A percentile compares a stretch with the other conserved stretches of the same genome.
Conservation (phyloP, 2,113 vertebrate genomes). For the Thamnaconus septentrionalis region DNA sequence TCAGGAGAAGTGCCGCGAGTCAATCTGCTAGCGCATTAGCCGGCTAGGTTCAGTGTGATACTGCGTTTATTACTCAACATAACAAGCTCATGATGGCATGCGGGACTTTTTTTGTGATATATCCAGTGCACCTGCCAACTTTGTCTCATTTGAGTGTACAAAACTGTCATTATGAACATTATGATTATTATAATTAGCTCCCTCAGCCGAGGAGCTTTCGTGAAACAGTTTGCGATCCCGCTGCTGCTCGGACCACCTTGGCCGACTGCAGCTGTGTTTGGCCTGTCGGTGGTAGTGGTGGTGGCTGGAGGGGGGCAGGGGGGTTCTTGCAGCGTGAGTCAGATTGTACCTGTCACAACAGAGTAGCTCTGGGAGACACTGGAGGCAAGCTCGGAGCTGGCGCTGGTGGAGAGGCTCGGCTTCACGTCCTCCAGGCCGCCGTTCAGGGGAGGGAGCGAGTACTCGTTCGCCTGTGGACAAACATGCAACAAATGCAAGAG, state of each 20-base stretch:
- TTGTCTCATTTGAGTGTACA: too few species aligned
- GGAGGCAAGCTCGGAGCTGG: conserved; percentile 95
- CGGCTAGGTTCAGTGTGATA: conserved; percentile 50
- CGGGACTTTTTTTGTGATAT: too few species aligned
- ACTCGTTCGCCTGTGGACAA: conserved; percentile 91
- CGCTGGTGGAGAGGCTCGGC: conserved; percentile 94
- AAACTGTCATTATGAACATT: too few species aligned
- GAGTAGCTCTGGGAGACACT: conserved; percentile 99
- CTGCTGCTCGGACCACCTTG: conserved; percentile 7
- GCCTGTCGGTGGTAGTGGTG: conserved; percentile 13
- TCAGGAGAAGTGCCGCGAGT: conserved; percentile 67
- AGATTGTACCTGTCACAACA: conserved; percentile 85
- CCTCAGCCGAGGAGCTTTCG: too few species aligned
- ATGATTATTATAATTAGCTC: too few species aligned
- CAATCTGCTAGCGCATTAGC: conserved; percentile 69
- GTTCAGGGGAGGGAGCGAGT: conserved; percentile 96
- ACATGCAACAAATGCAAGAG: conserved; percentile 23
- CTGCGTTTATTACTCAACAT: too few species aligned
- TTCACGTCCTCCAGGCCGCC: conserved; percentile 97
- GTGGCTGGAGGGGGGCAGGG: too few species aligned
- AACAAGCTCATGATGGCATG: too few species aligned
- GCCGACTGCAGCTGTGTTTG: conserved; percentile 23
- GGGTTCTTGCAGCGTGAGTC: conserved; percentile 44
- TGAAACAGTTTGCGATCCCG: neutral
- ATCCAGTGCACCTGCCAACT: too few species aligned